A percentile compares a stretch with the other conserved stretches of the same genome.
These are phyloP conservation scores for Rynchops niger DNA, from an alignment of 2,113 vertebrate genomes.

Conservation along the genomic window DNA sequence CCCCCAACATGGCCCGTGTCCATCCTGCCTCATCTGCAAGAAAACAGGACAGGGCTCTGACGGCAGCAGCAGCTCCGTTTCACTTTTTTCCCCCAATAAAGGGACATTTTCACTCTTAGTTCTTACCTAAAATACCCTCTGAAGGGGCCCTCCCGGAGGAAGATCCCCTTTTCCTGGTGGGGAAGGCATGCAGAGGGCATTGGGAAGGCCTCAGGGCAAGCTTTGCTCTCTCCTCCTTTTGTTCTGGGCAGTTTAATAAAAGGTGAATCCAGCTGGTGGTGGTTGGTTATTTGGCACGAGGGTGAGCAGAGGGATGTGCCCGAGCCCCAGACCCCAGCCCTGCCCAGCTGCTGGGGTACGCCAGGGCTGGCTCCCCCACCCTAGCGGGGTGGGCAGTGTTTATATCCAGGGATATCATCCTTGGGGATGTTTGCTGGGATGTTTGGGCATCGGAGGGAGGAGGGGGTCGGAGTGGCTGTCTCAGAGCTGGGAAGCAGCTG, in stretches of 20 bases:
- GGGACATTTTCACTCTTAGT: background rate
- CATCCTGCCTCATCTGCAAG: background rate
- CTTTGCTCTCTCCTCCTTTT: slow-evolving; percentile 9
- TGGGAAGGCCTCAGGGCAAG: background rate
- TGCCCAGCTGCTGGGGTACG: rapidly evolving
- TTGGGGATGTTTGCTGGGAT: background rate
- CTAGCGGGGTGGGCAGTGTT: rapidly evolving
- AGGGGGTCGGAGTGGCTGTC: background rate
- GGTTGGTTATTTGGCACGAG: background rate
- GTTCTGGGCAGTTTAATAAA: slow-evolving; percentile 51
- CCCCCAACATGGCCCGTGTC: rapidly evolving
- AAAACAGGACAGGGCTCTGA: background rate
- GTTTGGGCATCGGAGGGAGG: too few relatives aligned
- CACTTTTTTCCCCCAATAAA: background rate
- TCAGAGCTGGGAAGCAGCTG: background rate
- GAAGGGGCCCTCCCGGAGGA: background rate
- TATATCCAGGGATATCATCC: background rate
- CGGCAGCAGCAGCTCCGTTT: background rate
- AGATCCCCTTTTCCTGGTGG: background rate
- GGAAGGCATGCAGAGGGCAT: background rate
- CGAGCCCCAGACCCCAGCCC: background rate
- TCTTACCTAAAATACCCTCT: background rate
- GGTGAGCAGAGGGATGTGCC: background rate
- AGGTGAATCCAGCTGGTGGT: slow-evolving; percentile 3
- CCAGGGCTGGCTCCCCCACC: background rate